Evolutionary conservation across 2,113 vertebrate genomes (phyloP), one percentile per base, ranked within the genome.

Genomic region (Sciurus niger): DNA sequence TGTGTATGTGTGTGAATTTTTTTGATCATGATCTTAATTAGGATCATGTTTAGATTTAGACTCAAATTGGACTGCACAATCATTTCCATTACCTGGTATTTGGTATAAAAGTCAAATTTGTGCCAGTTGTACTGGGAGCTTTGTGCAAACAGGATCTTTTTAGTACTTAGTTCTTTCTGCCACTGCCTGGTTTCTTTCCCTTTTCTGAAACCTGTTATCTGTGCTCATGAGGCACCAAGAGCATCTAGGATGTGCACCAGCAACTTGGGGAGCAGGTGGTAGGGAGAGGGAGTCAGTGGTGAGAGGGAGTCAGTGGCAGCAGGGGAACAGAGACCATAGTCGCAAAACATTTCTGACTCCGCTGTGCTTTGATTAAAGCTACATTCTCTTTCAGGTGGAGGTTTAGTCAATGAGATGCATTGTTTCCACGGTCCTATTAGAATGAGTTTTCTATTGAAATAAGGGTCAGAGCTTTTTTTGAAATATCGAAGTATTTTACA

Each of bases 401-500:
- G 32, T 68, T 24, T 34, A 9, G 2, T 70, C 93, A 80, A 84
- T 58, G 89, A 97, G 51, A 92, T 65, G 30, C 25, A 84, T 72
- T 89, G 51, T 90, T 94, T 84, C 72, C 46, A 84, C 58, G 76
- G 51, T 85, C 24, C 24, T 77, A 24, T 79, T 94, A 28, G 34
- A 84, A 30, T 70, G 34, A 79, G 30, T 37, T 85, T 91, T 86
- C 73, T 95, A 4, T 18, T 89, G 63, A 97, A 96, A 95, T 84
- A 84, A 95, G 70, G 70, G 89, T 80, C 83, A 89, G 48, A 73
- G 73, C 46, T 93, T 88, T 91, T 74, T 80, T 72, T 96, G 82
- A 97, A 98, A 92, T 67, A 87, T 12, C 74, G 18, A 96, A 83
- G 46, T 88, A 58, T 93, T 98, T 94, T 95, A 93, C 67, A 94